Evolutionary conservation across 2,797 vertebrate genomes (phyloP), one percentile per base, ranked within the genome.

Genomic region (Cuculus canorus): DNA sequence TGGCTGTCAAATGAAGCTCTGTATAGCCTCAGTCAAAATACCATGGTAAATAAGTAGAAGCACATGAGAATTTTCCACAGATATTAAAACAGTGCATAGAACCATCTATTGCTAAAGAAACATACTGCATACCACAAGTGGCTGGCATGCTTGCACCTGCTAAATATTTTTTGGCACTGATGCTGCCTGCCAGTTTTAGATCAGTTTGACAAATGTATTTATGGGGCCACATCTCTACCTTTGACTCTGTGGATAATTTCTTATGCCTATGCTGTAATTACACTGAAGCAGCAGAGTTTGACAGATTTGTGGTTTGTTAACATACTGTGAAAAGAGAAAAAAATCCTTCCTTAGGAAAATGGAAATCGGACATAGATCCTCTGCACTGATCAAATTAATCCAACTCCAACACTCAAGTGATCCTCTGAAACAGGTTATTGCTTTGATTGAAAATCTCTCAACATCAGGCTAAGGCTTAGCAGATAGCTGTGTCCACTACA

Each of bases 61-160:
- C 70, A 90, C 52, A 72, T 69, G 63, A 80, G 72, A 85, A 89
- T 59, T 63, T 45, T 45, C 79, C 64, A 76, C 63, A 83, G 85
- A 86, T 88, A 80, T 21, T 92, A 94, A 87, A 92, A 53, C 60
- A 86, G 53, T 57, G 71, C 75, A 76, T 41, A 53, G 63, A 94
- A 63, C 63, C 73, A 82, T 68, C 52, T 88, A 81, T 96, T 88
- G 70, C 78, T 95, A 83, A 87, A 81, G 86, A 91, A 96, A 82
- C 78, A 95, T 69, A 52, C 76, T 93, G 82, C 88, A 83, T 91
- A 83, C 80, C 86, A 69, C 61, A 94, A 96, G 70, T 90, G 93
- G 57, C 92, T 96, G 94, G 90, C 92, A 81, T 95, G 94, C 86
- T 95, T 95, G 71, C 86, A 96, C 94, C 89, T 95, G 88, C 88